These are phyloP conservation scores for Hippopotamyrus pictus DNA, from an alignment of 2,797 vertebrate genomes.

Conservation along the genomic window DNA sequence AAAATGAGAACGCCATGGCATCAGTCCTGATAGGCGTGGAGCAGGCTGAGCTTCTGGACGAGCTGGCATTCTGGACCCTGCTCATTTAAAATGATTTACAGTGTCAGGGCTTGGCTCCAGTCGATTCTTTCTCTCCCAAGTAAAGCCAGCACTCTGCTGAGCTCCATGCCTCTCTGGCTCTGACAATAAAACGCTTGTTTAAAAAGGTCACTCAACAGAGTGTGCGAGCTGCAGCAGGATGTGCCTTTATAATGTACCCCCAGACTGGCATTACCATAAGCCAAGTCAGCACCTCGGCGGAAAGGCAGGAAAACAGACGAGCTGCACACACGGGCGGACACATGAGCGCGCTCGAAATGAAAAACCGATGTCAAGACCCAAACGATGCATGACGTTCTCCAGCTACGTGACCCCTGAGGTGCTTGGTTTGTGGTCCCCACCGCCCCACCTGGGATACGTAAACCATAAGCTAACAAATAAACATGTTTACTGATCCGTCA, in stretches of 20 bases:
- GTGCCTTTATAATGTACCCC: constrained; percentile 15
- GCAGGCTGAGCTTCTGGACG: constrained; percentile 29
- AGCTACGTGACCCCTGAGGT: not conserved
- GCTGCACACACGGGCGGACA: not conserved
- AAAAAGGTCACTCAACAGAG: constrained; percentile 17
- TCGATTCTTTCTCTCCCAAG: constrained; percentile 24
- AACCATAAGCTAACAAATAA: not conserved
- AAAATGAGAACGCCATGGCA: not conserved
- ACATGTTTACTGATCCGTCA: not conserved
- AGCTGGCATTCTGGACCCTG: constrained; percentile 18
- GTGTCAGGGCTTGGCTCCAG: constrained; percentile 18
- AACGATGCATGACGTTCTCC: not conserved
- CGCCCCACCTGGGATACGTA: not conserved
- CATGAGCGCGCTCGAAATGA: not conserved
- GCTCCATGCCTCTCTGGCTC: not conserved
- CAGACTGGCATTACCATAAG: not conserved
- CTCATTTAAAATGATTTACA: constrained; percentile 38
- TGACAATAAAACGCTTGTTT: constrained; percentile 21
- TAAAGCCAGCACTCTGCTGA: constrained; percentile 17
- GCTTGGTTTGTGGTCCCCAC: not conserved
- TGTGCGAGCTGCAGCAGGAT: not conserved
- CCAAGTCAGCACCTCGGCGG: constrained; percentile 16
- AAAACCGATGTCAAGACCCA: not conserved
- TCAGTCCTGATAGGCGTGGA: constrained; percentile 27
- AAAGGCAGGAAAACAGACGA: not conserved